Evolutionary conservation across 2,113 vertebrate genomes (phyloP).

Genomic region (Casuarius casuarius): DNA sequence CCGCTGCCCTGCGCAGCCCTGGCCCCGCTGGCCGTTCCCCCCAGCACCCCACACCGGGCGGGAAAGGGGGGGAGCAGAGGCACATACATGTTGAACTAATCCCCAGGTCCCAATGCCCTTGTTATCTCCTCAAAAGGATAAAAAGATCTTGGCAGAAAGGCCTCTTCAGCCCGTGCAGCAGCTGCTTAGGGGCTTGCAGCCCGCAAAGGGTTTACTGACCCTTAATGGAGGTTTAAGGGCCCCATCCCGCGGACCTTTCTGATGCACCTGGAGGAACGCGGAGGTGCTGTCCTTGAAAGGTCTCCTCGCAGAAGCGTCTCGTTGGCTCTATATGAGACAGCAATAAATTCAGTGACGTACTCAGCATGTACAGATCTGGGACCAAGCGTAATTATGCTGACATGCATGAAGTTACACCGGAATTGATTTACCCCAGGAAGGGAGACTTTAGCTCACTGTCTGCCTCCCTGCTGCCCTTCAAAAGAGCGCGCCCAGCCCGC

Average conservation of each 20-base stretch:
- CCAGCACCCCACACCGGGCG: background rate
- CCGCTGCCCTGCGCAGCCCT: background rate
- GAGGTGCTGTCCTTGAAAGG: background rate
- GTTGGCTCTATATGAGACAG: background rate
- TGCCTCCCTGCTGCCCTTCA: background rate
- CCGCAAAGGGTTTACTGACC: background rate
- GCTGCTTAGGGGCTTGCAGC: background rate
- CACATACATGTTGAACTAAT: background rate
- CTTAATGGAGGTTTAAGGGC: rapidly evolving
- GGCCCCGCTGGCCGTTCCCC: background rate
- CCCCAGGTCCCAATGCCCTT: rapidly evolving
- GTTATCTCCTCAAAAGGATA: background rate
- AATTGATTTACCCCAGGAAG: background rate
- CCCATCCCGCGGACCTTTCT: background rate
- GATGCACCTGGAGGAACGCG: rapidly evolving
- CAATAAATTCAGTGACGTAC: background rate
- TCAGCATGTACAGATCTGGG: background rate
- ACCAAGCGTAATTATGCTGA: background rate
- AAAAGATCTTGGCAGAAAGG: background rate
- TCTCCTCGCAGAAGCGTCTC: background rate
- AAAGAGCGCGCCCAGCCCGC: background rate
- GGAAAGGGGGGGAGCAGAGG: background rate
- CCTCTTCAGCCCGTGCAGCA: background rate
- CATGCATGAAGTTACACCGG: background rate
- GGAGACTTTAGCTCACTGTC: background rate